These are phyloP conservation scores for Gerris lacustris DNA, from an alignment of 2,888 invertebrate species.

Conservation along the genomic window DNA sequence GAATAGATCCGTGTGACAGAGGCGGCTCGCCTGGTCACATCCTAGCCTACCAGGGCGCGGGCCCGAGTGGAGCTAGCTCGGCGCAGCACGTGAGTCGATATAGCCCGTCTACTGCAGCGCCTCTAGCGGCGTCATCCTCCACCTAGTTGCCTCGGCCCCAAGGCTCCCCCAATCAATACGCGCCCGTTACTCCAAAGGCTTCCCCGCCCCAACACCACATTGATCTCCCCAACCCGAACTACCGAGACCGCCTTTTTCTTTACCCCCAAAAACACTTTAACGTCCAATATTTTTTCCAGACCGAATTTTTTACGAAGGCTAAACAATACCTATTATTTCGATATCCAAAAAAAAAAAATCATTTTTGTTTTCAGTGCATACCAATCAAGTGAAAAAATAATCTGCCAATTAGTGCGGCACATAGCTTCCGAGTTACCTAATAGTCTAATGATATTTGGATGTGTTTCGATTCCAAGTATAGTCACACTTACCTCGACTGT, in stretches of 20 bases:
- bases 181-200: background rate
- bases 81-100: slow-evolving; percentile 1
- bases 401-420: too few relatives aligned
- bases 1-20: background rate
- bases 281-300: slow-evolving; percentile 1
- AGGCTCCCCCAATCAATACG: slow-evolving; percentile 2
- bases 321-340: too few relatives aligned
- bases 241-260: slow-evolving; percentile 5
- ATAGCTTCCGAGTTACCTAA: too few relatives aligned
- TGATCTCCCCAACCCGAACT: background rate
- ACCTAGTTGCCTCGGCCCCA: background rate
- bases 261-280: background rate
- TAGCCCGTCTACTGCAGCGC: background rate
- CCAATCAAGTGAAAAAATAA: too few relatives aligned
- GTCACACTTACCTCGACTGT: too few relatives aligned
- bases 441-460: too few relatives aligned
- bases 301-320: background rate
- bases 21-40: background rate
- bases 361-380: too few relatives aligned
- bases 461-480: too few relatives aligned
- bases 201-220: slow-evolving; percentile 1
- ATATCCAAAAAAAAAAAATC: too few relatives aligned
- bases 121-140: background rate
- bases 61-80: background rate
- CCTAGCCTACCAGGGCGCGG: slow-evolving; percentile 5